A percentile compares a stretch with the other conserved stretches of the same genome.
phyloP scores from a whole-genome alignment of 2,888 invertebrate genomes.

The Limenitis camilla region DNA sequence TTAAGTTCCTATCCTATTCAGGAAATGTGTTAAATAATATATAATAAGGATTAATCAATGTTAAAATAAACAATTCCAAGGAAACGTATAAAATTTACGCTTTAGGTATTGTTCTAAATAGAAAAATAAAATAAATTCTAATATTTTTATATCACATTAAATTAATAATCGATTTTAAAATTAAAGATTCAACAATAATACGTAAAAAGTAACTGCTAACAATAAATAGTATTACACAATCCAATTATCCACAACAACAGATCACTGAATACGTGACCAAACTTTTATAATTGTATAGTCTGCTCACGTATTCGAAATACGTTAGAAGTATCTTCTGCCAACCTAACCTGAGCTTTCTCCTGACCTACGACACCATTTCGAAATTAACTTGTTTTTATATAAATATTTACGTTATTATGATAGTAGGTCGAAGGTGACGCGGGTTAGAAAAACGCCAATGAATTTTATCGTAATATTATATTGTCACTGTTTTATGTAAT shows the following conservation, averaged over 20 bases:
- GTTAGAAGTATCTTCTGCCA: conserved; percentile 25
- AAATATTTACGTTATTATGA: conserved; percentile 39
- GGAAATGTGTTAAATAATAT: no score
- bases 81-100: no score
- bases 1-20: no score
- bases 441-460: conserved; percentile 10
- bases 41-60: no score
- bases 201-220: no score
- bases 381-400: conserved; percentile 42
- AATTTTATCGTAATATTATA: conserved; percentile 23
- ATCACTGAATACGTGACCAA: conserved; percentile 25
- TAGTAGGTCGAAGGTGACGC: conserved; percentile 47
- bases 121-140: no score
- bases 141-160: no score
- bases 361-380: conserved; percentile 60
- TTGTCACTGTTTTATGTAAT: conserved; percentile 19
- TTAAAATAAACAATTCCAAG: no score
- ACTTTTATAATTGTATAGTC: conserved; percentile 20
- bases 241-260: conserved; percentile 25
- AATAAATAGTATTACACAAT: conserved; percentile 6
- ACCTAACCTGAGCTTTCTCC: conserved; percentile 54
- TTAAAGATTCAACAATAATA: no score
- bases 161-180: no score
- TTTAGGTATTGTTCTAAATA: no score
- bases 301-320: conserved; percentile 28